Conservation (phyloP, 1,140 invertebrate species). For the Heterodera schachtii region DNA sequence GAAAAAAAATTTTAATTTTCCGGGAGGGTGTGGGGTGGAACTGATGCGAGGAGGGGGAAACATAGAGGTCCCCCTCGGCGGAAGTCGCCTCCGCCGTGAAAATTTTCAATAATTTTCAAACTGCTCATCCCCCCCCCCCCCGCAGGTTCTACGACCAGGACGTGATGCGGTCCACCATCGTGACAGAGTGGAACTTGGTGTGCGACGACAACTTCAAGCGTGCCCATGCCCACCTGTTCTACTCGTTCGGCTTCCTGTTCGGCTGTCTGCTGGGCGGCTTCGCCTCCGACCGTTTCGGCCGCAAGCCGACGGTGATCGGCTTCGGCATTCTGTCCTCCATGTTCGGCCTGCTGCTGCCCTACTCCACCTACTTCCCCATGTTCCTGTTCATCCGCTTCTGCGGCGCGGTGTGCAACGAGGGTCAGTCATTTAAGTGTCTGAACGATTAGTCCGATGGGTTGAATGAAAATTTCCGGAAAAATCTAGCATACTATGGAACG, state of each 20-base stretch:
- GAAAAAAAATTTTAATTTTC: no score
- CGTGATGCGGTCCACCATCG: constrained; percentile 63
- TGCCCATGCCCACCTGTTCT: constrained; percentile 63
- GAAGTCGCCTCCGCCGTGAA: no score
- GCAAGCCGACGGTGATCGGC: constrained; percentile 52
- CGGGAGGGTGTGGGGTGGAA: no score
- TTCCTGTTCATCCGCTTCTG: constrained; percentile 63
- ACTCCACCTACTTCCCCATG: constrained; percentile 64
- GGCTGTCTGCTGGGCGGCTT: constrained; percentile 62
- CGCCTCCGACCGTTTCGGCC: constrained; percentile 56
- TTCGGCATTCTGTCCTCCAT: constrained; percentile 63
- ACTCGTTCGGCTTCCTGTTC: constrained; percentile 62
- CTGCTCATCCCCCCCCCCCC: no score
- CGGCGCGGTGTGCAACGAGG: constrained; percentile 64
- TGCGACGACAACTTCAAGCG: constrained; percentile 65
- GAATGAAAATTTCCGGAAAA: background rate
- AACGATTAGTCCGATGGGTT: no score
- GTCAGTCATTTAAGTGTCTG: background rate
- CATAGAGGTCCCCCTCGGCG: no score
- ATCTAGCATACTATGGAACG: no score
- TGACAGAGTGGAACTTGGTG: constrained; percentile 64
- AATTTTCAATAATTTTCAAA: background rate
- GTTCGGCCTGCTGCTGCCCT: constrained; percentile 61
- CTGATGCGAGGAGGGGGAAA: no score
- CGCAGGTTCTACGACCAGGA: constrained; percentile 25